These are phyloP conservation scores for Oceanites oceanicus DNA, from an alignment of 2,113 vertebrate species.

Conservation along the genomic window DNA sequence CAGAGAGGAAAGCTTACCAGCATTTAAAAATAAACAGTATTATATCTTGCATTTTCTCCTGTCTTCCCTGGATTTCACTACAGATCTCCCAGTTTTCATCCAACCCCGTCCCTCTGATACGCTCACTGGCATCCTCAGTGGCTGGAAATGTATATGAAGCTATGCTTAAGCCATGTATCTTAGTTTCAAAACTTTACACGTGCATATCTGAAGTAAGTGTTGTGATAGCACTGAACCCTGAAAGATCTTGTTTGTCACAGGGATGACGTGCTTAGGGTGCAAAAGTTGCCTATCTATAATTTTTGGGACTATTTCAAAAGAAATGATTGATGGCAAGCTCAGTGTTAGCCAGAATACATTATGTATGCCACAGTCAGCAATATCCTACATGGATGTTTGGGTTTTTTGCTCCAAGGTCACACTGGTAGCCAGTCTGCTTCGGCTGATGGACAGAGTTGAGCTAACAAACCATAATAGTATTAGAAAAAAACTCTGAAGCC, in stretches of 20 bases:
- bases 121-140: neutral
- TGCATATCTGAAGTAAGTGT: neutral
- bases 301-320: conserved; percentile 1
- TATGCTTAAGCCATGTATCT: neutral
- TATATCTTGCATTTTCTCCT: neutral
- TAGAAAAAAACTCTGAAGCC: neutral
- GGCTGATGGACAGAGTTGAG: neutral
- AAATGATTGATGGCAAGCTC: conserved; percentile 22
- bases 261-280: neutral
- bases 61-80: neutral
- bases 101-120: neutral
- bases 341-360: neutral
- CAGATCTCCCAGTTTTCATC: neutral
- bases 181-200: neutral
- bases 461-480: conserved; percentile 7
- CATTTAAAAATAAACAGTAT: neutral
- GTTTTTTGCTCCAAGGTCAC: conserved; percentile 34
- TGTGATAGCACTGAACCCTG: neutral
- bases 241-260: neutral
- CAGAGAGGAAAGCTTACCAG: neutral
- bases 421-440: neutral
- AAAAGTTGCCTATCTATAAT: neutral
- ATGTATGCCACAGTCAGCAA: neutral
- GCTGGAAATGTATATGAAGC: neutral
- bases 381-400: neutral